Conservation (phyloP, 2,888 invertebrate genomes). For the Melanostoma mellinum region DNA sequence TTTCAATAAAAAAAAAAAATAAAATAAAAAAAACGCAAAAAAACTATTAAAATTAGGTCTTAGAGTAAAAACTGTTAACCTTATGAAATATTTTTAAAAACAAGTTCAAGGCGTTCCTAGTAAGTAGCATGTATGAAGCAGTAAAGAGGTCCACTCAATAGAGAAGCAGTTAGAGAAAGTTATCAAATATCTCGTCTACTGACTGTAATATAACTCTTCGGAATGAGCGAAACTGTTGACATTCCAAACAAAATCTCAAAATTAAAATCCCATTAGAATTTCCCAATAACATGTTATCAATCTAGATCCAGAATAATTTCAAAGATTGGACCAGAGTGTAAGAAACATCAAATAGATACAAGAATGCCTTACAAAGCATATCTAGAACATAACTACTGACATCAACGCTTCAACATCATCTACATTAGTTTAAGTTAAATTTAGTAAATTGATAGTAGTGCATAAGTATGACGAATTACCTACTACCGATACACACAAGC, state of each 20-base stretch:
- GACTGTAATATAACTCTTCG: too few species aligned
- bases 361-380: conserved; percentile 4
- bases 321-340: conserved; percentile 1
- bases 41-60: too few species aligned
- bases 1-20: too few species aligned
- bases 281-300: neutral
- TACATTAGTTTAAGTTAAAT: conserved; percentile 17
- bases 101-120: too few species aligned
- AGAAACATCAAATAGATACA: conserved; percentile 6
- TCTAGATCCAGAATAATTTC: neutral
- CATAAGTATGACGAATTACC: neutral
- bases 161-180: conserved; percentile 16
- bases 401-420: conserved; percentile 7
- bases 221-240: neutral
- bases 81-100: too few species aligned
- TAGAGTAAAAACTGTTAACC: too few species aligned
- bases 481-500: conserved; percentile 22
- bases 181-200: neutral
- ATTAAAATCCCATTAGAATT: conserved; percentile 13
- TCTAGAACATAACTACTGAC: conserved; percentile 22
- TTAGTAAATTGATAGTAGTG: conserved; percentile 23
- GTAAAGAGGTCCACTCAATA: neutral
- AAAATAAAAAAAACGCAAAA: too few species aligned
- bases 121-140: too few species aligned
- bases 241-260: neutral